A percentile compares a stretch with the other conserved stretches of the same genome.
phyloP scores from a whole-genome alignment of 2,113 vertebrate genomes.

The Hydrolagus affinis region DNA sequence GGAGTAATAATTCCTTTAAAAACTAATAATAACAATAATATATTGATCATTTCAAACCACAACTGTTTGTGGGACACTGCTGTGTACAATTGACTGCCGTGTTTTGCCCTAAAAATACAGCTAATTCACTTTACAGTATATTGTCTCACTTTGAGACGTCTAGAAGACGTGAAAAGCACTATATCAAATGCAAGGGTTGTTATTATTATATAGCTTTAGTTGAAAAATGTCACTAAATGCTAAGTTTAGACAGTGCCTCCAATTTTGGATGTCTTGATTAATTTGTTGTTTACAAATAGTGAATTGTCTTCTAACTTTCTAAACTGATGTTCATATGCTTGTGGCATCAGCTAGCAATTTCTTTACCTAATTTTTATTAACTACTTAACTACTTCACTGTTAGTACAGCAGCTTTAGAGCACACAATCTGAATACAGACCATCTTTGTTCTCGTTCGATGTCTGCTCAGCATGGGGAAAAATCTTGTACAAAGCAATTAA shows the following conservation, averaged over 20 bases:
- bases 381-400: neutral
- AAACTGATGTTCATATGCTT: neutral
- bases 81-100: too few species aligned
- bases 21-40: too few species aligned
- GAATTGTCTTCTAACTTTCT: neutral
- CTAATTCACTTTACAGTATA: too few species aligned
- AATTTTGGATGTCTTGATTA: neutral
- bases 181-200: too few species aligned
- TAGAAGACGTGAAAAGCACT: too few species aligned
- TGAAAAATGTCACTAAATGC: neutral
- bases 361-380: neutral
- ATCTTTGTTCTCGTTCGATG: constrained; percentile 71
- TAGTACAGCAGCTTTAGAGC: neutral
- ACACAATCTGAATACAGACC: constrained; percentile 49
- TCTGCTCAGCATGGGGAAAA: constrained; percentile 86
- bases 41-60: too few species aligned
- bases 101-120: too few species aligned
- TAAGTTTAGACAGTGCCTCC: neutral
- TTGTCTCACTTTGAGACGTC: too few species aligned
- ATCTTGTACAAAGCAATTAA: constrained; percentile 76
- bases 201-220: too few species aligned
- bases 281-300: neutral
- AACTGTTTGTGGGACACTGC: too few species aligned
- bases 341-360: neutral
- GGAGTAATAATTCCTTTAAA: too few species aligned